Percentiles rank a stretch among this genome's conserved stretches.
These are phyloP conservation scores for Burhinus bistriatus DNA, from an alignment of 2,113 vertebrate genomes.

Conservation along the genomic window DNA sequence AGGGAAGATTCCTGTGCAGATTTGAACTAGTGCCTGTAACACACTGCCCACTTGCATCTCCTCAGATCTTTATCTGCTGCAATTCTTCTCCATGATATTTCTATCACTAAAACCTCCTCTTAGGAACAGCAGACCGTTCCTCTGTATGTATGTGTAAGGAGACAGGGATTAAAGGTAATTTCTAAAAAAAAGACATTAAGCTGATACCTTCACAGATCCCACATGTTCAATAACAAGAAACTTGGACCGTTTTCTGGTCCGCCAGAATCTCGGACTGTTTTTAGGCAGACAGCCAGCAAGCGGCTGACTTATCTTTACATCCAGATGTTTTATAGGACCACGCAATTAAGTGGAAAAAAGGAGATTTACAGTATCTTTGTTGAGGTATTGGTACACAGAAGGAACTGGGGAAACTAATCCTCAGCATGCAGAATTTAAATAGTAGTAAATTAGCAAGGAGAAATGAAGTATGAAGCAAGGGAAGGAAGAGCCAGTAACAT, in stretches of 20 bases:
- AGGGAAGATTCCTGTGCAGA: not conserved
- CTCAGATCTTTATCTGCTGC: not conserved
- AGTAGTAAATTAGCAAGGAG: not conserved
- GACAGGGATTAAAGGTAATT: not conserved
- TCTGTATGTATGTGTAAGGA: rapidly evolving
- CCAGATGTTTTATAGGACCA: not conserved
- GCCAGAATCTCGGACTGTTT: not conserved
- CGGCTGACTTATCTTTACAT: not conserved
- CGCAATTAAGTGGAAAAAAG: not conserved
- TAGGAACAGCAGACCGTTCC: not conserved
- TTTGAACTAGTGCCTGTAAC: not conserved
- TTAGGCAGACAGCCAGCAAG: not conserved
- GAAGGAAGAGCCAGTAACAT: not conserved
- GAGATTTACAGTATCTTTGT: not conserved
- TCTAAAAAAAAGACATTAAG: not conserved
- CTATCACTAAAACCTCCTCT: not conserved
- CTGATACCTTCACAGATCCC: not conserved
- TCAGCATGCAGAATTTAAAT: not conserved
- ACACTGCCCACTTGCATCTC: not conserved
- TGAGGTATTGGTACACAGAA: not conserved
- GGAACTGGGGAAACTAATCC: not conserved
- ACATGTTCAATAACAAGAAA: not conserved
- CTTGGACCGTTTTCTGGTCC: not conserved
- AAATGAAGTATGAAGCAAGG: not conserved
- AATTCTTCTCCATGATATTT: not conserved